Conservation (phyloP, 1,140 invertebrate species). For the Zeugodacus cucurbitae region DNA sequence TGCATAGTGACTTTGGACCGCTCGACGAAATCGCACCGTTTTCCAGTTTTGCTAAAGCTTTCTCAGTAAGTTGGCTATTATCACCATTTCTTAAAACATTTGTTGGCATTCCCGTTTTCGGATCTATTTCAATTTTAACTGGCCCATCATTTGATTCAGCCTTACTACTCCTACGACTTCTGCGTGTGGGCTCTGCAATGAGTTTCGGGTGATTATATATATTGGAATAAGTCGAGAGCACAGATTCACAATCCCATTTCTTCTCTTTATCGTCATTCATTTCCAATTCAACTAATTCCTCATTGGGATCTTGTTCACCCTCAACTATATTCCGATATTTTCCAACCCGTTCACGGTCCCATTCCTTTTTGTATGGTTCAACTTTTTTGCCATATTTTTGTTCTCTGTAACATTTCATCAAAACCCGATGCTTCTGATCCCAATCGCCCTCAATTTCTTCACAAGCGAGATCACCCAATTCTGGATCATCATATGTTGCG, state of each 20-base stretch:
- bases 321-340: slow-evolving; percentile 70
- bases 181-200: slow-evolving; percentile 81
- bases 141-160: slow-evolving; percentile 43
- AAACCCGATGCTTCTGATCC: slow-evolving; percentile 73
- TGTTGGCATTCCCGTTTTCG: slow-evolving; percentile 79
- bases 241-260: slow-evolving; percentile 94
- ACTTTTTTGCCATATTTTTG: slow-evolving; percentile 71
- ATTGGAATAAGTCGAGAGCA: slow-evolving; percentile 90
- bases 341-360: slow-evolving; percentile 74
- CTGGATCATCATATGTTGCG: slow-evolving; percentile 87
- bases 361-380: slow-evolving; percentile 73
- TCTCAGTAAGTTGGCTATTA: slow-evolving; percentile 73
- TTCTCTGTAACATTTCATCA: slow-evolving; percentile 74
- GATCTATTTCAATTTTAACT: slow-evolving; percentile 76
- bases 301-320: slow-evolving; percentile 68
- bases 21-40: slow-evolving; percentile 52
- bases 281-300: slow-evolving; percentile 72
- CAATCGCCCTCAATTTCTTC: slow-evolving; percentile 90
- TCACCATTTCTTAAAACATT: slow-evolving; percentile 72
- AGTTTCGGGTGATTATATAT: slow-evolving; percentile 91
- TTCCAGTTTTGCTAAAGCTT: slow-evolving; percentile 74
- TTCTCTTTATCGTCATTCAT: slow-evolving; percentile 71
- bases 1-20: slow-evolving; percentile 69
- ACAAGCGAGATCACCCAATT: slow-evolving; percentile 87
- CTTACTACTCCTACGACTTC: slow-evolving; percentile 63